Percentiles rank a stretch among this genome's conserved stretches.
These are phyloP conservation scores for Caenorhabditis panamensis DNA, from an alignment of 2,888 invertebrate species.

Conservation along the genomic window DNA sequence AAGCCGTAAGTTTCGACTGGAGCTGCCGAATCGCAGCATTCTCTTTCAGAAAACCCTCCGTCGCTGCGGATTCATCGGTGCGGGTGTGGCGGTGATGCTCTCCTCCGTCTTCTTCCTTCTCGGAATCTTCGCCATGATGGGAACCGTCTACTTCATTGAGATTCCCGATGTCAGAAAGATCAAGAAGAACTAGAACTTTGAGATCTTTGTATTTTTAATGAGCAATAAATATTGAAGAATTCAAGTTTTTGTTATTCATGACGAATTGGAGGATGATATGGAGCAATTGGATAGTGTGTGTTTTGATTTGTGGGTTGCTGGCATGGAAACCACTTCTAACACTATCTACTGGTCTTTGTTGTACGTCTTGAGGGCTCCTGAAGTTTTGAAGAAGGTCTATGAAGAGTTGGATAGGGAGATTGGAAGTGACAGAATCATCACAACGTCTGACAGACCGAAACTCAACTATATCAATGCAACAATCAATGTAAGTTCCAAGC, in stretches of 20 bases:
- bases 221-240: too few species aligned
- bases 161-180: constrained; percentile 1
- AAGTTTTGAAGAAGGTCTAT: constrained; percentile 58
- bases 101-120: constrained; percentile 1
- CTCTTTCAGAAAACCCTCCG: constrained; percentile 15
- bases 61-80: constrained; percentile 16
- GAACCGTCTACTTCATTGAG: constrained; percentile 9
- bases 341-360: constrained; percentile 67
- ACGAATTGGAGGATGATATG: background rate
- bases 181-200: background rate
- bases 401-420: constrained; percentile 62
- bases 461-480: constrained; percentile 63
- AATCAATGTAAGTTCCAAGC: constrained; percentile 60
- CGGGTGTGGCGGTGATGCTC: background rate
- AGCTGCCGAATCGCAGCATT: too few species aligned
- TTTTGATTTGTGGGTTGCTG: constrained; percentile 71
- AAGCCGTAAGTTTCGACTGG: too few species aligned
- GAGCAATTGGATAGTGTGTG: background rate
- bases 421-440: constrained; percentile 60
- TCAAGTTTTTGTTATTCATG: too few species aligned
- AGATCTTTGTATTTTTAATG: too few species aligned
- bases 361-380: constrained; percentile 53
- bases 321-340: constrained; percentile 70
- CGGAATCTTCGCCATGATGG: constrained; percentile 1
- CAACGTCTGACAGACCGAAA: constrained; percentile 39